Conservation (phyloP, 2,797 vertebrate genomes). For the Manis javanica region DNA sequence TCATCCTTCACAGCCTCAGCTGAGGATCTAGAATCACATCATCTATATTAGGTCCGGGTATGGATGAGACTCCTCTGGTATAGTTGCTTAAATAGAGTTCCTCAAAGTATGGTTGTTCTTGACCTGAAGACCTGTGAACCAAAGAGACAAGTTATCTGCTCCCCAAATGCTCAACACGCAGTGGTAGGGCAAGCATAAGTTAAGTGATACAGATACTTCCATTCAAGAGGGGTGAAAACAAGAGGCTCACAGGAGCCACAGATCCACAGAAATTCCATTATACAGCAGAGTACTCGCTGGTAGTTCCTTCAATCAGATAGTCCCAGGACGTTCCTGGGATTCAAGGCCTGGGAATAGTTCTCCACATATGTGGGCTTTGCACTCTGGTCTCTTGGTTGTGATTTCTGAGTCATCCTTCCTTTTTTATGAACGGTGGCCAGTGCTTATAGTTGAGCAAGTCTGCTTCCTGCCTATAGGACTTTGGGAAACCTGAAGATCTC, state of each 20-base stretch:
- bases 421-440: neutral
- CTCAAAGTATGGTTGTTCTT: neutral
- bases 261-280: neutral
- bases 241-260: neutral
- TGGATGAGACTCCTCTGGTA: neutral
- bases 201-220: neutral
- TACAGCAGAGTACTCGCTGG: neutral
- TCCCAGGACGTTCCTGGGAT: neutral
- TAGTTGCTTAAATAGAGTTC: neutral
- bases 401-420: neutral
- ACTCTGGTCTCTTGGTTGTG: neutral
- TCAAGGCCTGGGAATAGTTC: neutral
- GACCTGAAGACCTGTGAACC: neutral
- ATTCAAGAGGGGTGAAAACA: neutral
- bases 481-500: neutral
- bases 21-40: neutral
- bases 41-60: neutral
- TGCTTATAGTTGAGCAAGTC: neutral
- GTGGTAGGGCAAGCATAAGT: neutral
- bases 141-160: neutral
- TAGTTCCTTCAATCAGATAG: neutral
- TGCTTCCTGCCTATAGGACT: neutral
- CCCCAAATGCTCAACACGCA: neutral
- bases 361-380: neutral
- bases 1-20: neutral